Conservation (phyloP, 2,113 vertebrate genomes). For the Tetraodon nigroviridis region DNA sequence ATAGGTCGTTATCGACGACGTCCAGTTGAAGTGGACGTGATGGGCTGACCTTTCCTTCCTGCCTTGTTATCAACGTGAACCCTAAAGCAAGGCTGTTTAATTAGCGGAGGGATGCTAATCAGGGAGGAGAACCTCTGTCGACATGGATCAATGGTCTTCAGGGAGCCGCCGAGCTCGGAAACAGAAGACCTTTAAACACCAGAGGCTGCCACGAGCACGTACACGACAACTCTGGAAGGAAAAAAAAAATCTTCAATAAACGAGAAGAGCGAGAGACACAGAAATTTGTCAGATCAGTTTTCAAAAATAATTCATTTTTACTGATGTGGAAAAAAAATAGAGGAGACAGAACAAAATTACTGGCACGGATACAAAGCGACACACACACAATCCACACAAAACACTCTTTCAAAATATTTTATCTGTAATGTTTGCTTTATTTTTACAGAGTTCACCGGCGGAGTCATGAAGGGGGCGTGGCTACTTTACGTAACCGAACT, state of each 20-base stretch:
- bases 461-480: too few relatives aligned
- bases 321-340: too few relatives aligned
- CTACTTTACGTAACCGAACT: too few relatives aligned
- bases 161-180: slow-evolving; percentile 35
- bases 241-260: neutral
- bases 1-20: slow-evolving; percentile 39
- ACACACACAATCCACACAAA: too few relatives aligned
- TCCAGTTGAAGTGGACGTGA: slow-evolving; percentile 38
- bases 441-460: too few relatives aligned
- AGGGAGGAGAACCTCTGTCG: slow-evolving; percentile 44
- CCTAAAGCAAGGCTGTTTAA: slow-evolving; percentile 65
- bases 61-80: slow-evolving; percentile 55
- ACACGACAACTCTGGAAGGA: neutral
- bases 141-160: slow-evolving; percentile 57
- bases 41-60: slow-evolving; percentile 60
- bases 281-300: neutral
- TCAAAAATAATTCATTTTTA: too few relatives aligned
- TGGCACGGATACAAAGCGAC: too few relatives aligned
- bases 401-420: too few relatives aligned
- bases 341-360: too few relatives aligned
- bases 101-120: slow-evolving; percentile 57
- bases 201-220: neutral
- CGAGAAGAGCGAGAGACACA: neutral
- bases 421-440: too few relatives aligned
- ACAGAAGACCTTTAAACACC: slow-evolving; percentile 14